Evolutionary conservation across 1,140 invertebrate genomes (phyloP), one percentile per base, ranked within the genome.

Genomic region (Linepithema humile): DNA sequence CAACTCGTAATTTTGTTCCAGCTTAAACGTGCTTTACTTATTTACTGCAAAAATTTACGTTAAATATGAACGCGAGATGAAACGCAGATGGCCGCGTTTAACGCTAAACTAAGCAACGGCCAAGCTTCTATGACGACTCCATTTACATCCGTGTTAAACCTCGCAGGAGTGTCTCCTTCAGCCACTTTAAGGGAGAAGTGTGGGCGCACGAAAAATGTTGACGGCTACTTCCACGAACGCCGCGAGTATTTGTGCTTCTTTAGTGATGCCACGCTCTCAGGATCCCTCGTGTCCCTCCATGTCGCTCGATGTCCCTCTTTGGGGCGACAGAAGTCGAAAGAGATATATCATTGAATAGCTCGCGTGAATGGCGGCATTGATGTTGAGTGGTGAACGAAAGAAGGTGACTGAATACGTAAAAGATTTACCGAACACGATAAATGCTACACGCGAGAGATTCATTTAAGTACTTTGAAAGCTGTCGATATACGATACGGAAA

Each of bases 221-320:
- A 69, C 70, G 23, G 29, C 40, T 40, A 77, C 43, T 85, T 65
- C 6, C 15, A 32, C 29, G 23, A 17, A 29, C 2, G 20, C 78
- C 70, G 40, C 78, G 64, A 83, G 57, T 86, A 77, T 87, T 83
- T 87, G 62, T 87, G 70, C 72, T 55, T 50, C 38, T 60, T 17
- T 26, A 40, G 17, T 15, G 35, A 57, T 23, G 50, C 10, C 48
- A 38, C 9, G 17, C 70, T 55, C 77, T 83, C 48, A 40, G 64
- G 48, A 80, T 43, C 35, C 35, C 48, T 70, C 75, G 10, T 65
- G 74, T 40, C 23, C 17, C 40, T 38, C 12, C 26, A 40, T 48
- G n/a, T 77, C n/a, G 29, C 73, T 35, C 15, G 57, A 12, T 64
- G 23, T 35, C n/a, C 73, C 35, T 80, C 67, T 40, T 53, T n/a